Base-by-base conservation (phyloP, 2,888 invertebrate genomes). In the Drosophila anomelani region DNA sequence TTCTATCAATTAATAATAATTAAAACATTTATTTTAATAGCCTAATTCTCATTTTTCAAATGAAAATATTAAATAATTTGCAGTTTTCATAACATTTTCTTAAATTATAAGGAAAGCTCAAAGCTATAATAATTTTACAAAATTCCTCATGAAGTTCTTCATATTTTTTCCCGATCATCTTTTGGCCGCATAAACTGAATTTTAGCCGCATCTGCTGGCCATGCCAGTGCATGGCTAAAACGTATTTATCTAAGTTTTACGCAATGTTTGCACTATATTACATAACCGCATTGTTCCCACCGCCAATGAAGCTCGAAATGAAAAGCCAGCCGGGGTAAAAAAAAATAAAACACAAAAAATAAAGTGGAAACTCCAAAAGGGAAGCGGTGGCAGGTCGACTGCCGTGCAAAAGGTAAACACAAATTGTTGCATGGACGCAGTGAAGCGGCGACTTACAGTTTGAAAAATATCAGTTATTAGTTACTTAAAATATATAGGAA, bases 201-300 rank as follows among this genome's bases (percentile, higher is more conserved):
- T 9, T 44, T 23, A 26, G 60, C 15, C 47, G 38, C 49, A 56
- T 60, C 54, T 47, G 66, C 46, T 67, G 56, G 75, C 44, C 76
- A 57, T 36, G 59, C 60, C 29, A 44, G 36, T 58, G 68, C 59
- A 67, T 70, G 49, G 70, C 77, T 67, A 43, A 78, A 82, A 79
- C 75, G 76, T 85, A 85, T 85, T 89, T 89, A 81, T 88, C 85
- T 75, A 71, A 81, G 76, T 77, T 76, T 79, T 85, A 75, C 74
- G 79, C 85, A 80, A 80, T 85, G 88, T 89, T 89, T 86, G 84
- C 83, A 80, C 88, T 85, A 70, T 87, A 85, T 86, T 83, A 82
- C 77, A 84, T 79, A 79, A 77, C 86, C 89, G 76, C 90, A 90
- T 77, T 87, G 83, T 79, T 76, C 69, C 70, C 76, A 77, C 85